A percentile compares a stretch with the other conserved stretches of the same genome.
Evolutionary conservation across 2,888 invertebrate species (phyloP).

Genomic region (Drosophila lacicola): DNA sequence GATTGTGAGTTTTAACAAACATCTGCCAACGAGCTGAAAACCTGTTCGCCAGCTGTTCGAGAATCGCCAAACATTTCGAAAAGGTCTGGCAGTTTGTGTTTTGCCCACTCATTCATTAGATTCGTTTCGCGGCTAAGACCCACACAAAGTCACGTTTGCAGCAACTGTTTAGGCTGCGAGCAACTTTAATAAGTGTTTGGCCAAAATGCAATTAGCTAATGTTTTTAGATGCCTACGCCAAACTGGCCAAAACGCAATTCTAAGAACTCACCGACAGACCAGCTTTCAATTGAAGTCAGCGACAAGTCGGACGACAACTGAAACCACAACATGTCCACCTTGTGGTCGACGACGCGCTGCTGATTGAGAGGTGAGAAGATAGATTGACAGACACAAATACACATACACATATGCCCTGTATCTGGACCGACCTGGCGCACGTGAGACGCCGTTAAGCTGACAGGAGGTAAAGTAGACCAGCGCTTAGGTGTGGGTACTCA

Average conservation of each 20-base stretch:
- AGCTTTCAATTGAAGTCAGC: constrained; percentile 37
- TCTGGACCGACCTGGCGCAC: constrained; percentile 18
- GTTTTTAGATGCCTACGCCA: constrained; percentile 34
- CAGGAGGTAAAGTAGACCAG: constrained; percentile 47
- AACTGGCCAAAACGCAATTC: constrained; percentile 28
- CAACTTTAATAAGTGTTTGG: constrained; percentile 25
- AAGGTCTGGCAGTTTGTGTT: constrained; percentile 51
- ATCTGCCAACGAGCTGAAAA: constrained; percentile 57
- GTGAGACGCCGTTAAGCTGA: constrained; percentile 47
- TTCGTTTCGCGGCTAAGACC: constrained; percentile 47
- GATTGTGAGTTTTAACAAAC: constrained; percentile 32
- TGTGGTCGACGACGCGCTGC: constrained; percentile 38
- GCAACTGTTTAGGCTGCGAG: constrained; percentile 25
- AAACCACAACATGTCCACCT: constrained; percentile 65
- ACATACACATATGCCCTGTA: constrained; percentile 5
- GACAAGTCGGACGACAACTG: constrained; percentile 24
- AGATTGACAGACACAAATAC: constrained; percentile 9
- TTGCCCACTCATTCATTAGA: constrained; percentile 68
- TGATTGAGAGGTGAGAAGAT: constrained; percentile 60
- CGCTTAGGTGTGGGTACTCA: constrained; percentile 17
- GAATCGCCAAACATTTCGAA: constrained; percentile 43
- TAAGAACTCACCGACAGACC: constrained; percentile 19
- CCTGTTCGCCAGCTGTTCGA: constrained; percentile 63
- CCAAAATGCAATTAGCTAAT: constrained; percentile 53
- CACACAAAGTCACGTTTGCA: constrained; percentile 44